These are phyloP conservation scores for Ibidorhyncha struthersii DNA, from an alignment of 2,113 vertebrate species.

Conservation along the genomic window DNA sequence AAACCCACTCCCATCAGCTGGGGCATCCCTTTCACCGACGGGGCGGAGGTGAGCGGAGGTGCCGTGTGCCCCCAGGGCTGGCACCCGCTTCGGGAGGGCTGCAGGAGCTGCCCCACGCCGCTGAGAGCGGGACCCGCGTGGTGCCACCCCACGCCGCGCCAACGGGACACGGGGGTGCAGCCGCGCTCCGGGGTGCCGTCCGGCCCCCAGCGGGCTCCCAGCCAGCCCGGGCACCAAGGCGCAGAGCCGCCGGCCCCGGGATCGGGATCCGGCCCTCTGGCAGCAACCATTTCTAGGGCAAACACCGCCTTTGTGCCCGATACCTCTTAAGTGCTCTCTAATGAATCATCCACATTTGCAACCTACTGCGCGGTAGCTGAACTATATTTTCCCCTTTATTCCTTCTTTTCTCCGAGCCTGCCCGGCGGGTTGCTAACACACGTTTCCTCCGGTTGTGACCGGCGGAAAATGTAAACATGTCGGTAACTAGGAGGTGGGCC, in stretches of 20 bases:
- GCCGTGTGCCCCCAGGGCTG: background rate
- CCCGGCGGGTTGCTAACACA: slow-evolving; percentile 23
- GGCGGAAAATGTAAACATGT: slow-evolving; percentile 62
- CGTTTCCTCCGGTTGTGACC: slow-evolving; percentile 63
- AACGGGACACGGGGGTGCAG: background rate
- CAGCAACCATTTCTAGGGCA: background rate
- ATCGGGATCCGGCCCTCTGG: background rate
- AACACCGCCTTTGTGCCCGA: background rate
- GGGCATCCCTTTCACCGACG: background rate
- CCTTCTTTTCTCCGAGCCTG: background rate
- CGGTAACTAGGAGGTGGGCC: slow-evolving; percentile 54
- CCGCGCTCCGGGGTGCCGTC: too few relatives aligned
- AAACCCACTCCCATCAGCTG: background rate
- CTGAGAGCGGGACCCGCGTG: background rate
- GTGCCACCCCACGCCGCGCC: background rate
- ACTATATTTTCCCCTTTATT: background rate
- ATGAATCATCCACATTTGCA: background rate
- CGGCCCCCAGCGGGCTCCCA: background rate
- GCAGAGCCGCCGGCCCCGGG: background rate
- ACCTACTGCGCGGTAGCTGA: background rate
- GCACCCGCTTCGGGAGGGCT: background rate
- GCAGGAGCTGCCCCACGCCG: background rate
- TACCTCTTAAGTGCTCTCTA: background rate
- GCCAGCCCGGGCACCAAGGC: background rate
- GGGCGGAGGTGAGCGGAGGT: background rate